Percentiles rank a stretch among this genome's conserved stretches.
These are phyloP conservation scores for Lytechinus pictus DNA, from an alignment of 35 echinoderm and acorn worm genomes.

Conservation along the genomic window DNA sequence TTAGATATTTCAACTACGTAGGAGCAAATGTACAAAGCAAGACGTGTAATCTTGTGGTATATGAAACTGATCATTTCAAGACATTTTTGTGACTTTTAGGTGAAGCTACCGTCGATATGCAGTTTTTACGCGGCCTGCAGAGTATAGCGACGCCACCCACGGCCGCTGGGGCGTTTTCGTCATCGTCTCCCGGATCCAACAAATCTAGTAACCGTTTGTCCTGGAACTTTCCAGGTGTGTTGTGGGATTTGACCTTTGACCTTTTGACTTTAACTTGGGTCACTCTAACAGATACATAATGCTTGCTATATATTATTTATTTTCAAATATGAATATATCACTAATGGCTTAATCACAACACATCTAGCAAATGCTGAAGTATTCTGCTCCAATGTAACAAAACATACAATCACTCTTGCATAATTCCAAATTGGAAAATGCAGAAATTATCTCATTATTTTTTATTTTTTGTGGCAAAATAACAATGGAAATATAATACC, in stretches of 20 bases:
- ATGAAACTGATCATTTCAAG: not conserved
- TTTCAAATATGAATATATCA: not conserved
- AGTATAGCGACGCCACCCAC: conserved; percentile 15
- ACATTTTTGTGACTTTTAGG: conserved; percentile 29
- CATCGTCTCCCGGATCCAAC: conserved; percentile 21
- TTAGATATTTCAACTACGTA: too few species aligned
- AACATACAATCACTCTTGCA: not conserved
- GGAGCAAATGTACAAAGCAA: too few species aligned
- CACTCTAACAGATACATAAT: not conserved
- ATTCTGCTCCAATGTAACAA: not conserved
- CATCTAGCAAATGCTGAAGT: not conserved
- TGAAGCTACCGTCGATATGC: not conserved
- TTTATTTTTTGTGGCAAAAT: not conserved
- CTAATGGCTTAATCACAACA: not conserved
- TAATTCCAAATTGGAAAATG: not conserved
- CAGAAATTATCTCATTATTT: not conserved
- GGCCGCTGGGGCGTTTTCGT: not conserved
- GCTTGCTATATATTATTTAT: not conserved
- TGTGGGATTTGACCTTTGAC: not conserved
- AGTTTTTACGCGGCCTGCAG: conserved; percentile 37
- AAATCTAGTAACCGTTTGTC: conserved; percentile 52
- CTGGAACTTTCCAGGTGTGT: conserved; percentile 51
- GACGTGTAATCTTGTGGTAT: too few species aligned
- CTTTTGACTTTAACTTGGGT: not conserved
- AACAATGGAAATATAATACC: not conserved